A percentile compares a stretch with the other conserved stretches of the same genome.
Evolutionary conservation across 1,140 invertebrate species (phyloP).

Genomic region (Drosophila aff.): DNA sequence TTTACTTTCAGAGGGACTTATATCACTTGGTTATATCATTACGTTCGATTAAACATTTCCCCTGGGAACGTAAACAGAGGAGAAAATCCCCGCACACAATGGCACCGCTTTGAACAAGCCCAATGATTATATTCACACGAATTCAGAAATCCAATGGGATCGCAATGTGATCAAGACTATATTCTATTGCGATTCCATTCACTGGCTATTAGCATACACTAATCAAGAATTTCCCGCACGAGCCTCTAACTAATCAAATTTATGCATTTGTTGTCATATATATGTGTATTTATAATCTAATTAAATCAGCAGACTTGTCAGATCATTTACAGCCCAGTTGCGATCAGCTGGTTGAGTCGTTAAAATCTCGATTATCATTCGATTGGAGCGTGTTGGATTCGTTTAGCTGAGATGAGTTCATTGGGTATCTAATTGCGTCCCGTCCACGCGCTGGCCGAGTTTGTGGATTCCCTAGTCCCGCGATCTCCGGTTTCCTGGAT

Average conservation of each 20-base stretch:
- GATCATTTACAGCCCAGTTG: conserved; percentile 18
- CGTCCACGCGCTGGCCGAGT: conserved; percentile 26
- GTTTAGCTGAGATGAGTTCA: conserved; percentile 35
- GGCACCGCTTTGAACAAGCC: not conserved
- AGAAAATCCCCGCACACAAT: conserved; percentile 10
- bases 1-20: conserved; percentile 13
- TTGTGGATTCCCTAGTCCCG: not conserved
- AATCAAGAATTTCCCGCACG: conserved; percentile 31
- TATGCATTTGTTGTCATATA: conserved; percentile 13
- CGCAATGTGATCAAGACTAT: not conserved
- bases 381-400: conserved; percentile 17
- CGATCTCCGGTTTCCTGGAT: not conserved
- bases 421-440: conserved; percentile 2
- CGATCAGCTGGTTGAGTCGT: conserved; percentile 25
- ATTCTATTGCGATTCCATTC: conserved; percentile 26
- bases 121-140: conserved; percentile 16
- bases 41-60: conserved; percentile 4
- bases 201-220: conserved; percentile 23
- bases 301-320: conserved; percentile 24
- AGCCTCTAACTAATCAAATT: conserved; percentile 22
- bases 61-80: conserved; percentile 13
- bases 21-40: conserved; percentile 29
- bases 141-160: not conserved
- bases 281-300: conserved; percentile 17
- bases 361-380: conserved; percentile 29